These are phyloP conservation scores for Tragelaphus eurycerus DNA, from an alignment of 2,797 vertebrate species.

Conservation along the genomic window DNA sequence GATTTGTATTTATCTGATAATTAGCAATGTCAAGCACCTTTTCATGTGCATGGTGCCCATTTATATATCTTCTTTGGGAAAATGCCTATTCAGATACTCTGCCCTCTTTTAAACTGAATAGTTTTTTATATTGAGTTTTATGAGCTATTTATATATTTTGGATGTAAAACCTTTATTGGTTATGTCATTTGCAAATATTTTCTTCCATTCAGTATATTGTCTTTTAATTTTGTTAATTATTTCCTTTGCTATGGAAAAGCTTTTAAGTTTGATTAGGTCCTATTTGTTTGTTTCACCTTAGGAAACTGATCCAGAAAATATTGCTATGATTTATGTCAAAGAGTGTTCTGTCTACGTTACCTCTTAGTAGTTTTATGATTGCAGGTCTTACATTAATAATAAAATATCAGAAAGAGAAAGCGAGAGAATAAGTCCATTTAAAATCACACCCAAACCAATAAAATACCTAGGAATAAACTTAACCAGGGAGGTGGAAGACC, in stretches of 20 bases:
- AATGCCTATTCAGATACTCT: neutral
- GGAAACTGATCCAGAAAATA: neutral
- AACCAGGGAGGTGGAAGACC: too few species aligned
- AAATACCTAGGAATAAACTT: too few species aligned
- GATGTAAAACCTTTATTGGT: neutral
- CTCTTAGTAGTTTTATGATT: too few species aligned
- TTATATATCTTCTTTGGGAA: neutral
- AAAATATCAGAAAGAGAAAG: too few species aligned
- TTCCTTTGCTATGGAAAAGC: neutral
- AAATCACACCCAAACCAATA: too few species aligned
- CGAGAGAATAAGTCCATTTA: too few species aligned
- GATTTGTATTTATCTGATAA: neutral
- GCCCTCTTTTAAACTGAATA: neutral
- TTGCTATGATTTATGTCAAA: neutral
- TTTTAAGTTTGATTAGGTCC: neutral
- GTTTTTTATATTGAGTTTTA: neutral
- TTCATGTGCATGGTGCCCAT: neutral
- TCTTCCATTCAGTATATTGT: neutral
- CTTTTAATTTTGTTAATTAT: neutral
- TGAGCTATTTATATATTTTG: neutral
- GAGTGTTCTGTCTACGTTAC: too few species aligned
- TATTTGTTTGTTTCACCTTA: neutral
- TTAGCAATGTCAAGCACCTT: neutral
- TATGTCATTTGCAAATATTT: neutral
- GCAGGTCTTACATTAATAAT: too few species aligned